Evolutionary conservation across 2,113 vertebrate genomes (phyloP).

Genomic region (Leiothrix lutea): DNA sequence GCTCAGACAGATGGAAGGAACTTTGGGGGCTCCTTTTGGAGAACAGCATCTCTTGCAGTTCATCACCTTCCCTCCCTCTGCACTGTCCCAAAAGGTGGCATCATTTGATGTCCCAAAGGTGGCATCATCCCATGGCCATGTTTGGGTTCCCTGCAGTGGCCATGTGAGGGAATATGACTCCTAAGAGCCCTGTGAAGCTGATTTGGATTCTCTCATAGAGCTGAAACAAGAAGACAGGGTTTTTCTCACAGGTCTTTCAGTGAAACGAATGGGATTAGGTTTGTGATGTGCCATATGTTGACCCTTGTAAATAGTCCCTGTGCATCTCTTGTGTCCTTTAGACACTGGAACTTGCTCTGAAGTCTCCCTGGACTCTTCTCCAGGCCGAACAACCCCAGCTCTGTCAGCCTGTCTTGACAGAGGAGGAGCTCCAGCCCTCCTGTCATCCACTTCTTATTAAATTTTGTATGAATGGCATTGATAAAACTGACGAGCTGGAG

Average conservation of each 20-base stretch:
- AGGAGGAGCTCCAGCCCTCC: not conserved
- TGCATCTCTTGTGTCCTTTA: not conserved
- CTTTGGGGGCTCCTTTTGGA: not conserved
- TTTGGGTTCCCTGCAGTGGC: not conserved
- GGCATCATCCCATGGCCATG: not conserved
- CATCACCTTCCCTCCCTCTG: fast-evolving
- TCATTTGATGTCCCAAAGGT: not conserved
- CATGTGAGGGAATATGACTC: not conserved
- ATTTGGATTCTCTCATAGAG: not conserved
- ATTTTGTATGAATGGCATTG: not conserved
- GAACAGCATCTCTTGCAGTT: not conserved
- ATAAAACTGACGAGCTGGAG: not conserved
- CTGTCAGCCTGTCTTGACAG: not conserved
- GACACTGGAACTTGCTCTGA: not conserved
- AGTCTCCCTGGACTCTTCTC: not conserved
- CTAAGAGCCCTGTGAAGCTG: not conserved
- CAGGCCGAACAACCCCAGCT: not conserved
- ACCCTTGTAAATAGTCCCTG: not conserved
- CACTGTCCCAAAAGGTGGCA: not conserved
- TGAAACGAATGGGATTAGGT: not conserved
- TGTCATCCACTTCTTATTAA: not conserved
- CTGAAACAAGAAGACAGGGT: fast-evolving
- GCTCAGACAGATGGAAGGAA: not conserved
- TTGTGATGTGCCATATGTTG: not conserved
- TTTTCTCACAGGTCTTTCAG: not conserved